Conservation (phyloP, 2,113 vertebrate species). For the Lophura nycthemera region DNA sequence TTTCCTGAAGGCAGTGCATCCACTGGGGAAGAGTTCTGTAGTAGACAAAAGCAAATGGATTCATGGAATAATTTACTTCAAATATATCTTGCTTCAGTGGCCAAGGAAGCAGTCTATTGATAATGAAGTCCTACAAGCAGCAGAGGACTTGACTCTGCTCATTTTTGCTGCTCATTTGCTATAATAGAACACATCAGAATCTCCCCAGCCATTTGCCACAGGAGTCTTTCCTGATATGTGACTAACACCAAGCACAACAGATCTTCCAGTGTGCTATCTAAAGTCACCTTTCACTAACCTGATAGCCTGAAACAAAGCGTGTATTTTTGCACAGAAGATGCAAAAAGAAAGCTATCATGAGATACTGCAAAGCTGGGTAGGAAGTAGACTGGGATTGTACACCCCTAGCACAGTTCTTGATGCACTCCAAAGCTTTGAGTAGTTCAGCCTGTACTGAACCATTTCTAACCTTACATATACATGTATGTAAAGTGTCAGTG, state of each 20-base stretch:
- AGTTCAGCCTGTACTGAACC: not conserved
- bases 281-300: not conserved
- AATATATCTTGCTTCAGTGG: not conserved
- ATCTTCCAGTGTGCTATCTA: not conserved
- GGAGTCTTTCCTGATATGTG: not conserved
- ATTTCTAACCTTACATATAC: not conserved
- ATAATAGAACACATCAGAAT: not conserved
- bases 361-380: not conserved
- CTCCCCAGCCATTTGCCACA: not conserved
- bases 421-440: not conserved
- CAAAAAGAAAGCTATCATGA: not conserved
- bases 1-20: constrained; percentile 91
- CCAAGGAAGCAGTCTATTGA: not conserved
- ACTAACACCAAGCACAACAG: not conserved
- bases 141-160: not conserved
- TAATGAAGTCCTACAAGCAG: not conserved
- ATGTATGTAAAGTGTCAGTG: not conserved
- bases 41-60: not conserved
- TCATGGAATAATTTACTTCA: not conserved
- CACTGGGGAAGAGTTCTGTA: constrained; percentile 89
- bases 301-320: not conserved
- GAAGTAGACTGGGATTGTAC: not conserved
- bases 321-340: not conserved
- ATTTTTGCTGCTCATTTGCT: not conserved
- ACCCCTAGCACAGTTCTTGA: not conserved